Conservation (phyloP, 1,140 invertebrate genomes). For the Druon quercuslanigerum region DNA sequence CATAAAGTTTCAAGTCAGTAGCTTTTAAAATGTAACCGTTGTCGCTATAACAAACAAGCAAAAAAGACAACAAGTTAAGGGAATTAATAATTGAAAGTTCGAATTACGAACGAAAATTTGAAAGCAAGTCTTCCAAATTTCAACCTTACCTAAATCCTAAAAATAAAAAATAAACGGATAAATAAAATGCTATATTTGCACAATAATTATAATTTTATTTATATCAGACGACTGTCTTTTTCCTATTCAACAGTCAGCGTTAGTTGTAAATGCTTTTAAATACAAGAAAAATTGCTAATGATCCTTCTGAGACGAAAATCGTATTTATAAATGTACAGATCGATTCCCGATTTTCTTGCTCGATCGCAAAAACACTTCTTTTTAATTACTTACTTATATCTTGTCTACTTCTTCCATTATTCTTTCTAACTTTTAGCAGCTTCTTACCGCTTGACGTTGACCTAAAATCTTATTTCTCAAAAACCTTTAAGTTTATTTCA, state of each 20-base stretch:
- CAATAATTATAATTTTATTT: constrained; percentile 13
- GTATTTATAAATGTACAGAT: constrained; percentile 1
- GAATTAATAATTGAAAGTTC: too few species aligned
- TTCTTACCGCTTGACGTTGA: background rate
- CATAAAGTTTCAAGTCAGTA: too few species aligned
- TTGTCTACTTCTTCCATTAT: background rate
- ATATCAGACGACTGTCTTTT: background rate
- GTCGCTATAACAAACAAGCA: too few species aligned
- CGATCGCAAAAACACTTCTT: background rate
- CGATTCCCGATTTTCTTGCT: background rate
- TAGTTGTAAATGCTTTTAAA: constrained; percentile 23
- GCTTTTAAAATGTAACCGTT: too few species aligned
- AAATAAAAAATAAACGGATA: too few species aligned
- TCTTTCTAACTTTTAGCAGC: background rate
- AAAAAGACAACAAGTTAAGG: too few species aligned
- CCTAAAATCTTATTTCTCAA: background rate
- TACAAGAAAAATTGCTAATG: constrained; percentile 22
- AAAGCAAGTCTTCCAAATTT: too few species aligned
- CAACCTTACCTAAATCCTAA: too few species aligned
- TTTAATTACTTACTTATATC: background rate
- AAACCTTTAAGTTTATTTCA: background rate
- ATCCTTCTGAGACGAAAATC: background rate
- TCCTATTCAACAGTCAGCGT: background rate
- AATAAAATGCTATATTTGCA: background rate
- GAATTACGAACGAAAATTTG: too few species aligned